These are phyloP conservation scores for Drosophila novamexicana DNA, from an alignment of 1,140 invertebrate genomes.

Conservation along the genomic window DNA sequence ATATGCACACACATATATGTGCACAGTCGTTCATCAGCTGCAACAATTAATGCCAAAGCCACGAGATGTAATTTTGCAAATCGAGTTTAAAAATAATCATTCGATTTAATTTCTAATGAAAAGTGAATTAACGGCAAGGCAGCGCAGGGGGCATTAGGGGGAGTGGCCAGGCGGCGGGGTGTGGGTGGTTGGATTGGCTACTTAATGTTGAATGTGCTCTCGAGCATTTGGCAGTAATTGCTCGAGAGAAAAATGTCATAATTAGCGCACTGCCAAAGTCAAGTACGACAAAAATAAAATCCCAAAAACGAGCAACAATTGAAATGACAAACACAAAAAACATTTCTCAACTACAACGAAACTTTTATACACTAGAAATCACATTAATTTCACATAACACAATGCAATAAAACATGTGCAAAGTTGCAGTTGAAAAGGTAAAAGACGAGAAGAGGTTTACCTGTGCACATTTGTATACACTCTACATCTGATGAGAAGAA, in stretches of 20 bases:
- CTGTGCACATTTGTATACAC: background rate
- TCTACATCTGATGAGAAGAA: background rate
- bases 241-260: constrained; percentile 60
- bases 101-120: constrained; percentile 53
- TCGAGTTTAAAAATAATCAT: constrained; percentile 69
- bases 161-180: too few species aligned
- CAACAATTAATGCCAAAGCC: constrained; percentile 63
- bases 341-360: background rate
- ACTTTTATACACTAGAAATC: constrained; percentile 21
- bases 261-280: constrained; percentile 52
- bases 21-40: constrained; percentile 24
- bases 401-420: background rate
- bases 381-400: background rate
- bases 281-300: constrained; percentile 20
- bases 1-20: background rate
- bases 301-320: constrained; percentile 9
- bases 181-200: constrained; percentile 30
- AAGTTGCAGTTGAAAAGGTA: constrained; percentile 2
- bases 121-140: constrained; percentile 2
- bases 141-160: background rate
- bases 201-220: constrained; percentile 64
- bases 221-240: constrained; percentile 78
- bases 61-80: constrained; percentile 68
- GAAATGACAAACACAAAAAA: background rate
- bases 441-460: background rate